phyloP scores from a whole-genome alignment of 2,888 invertebrate genomes.

The Arge pagana region DNA sequence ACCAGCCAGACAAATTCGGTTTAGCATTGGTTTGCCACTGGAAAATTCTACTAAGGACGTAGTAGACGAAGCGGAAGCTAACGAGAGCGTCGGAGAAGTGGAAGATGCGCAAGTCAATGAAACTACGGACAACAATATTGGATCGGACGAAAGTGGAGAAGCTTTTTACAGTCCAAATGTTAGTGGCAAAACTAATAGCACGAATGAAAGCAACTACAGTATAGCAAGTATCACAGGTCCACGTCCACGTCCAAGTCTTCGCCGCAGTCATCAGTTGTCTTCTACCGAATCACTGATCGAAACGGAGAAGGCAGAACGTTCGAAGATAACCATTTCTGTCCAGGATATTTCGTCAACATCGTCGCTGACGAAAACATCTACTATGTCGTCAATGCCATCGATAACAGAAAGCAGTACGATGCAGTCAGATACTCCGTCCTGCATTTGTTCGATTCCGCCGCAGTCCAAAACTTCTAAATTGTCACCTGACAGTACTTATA shows the following conservation, averaged over 20 bases:
- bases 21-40: constrained; percentile 39
- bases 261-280: constrained; percentile 34
- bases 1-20: constrained; percentile 48
- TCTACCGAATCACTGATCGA: constrained; percentile 27
- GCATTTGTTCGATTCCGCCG: too few relatives aligned
- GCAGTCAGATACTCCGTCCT: too few relatives aligned
- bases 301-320: constrained; percentile 1
- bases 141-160: constrained; percentile 29
- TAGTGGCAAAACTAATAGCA: constrained; percentile 36
- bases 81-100: constrained; percentile 12
- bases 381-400: background rate
- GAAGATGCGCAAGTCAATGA: background rate
- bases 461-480: too few relatives aligned
- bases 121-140: constrained; percentile 6
- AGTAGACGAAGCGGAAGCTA: constrained; percentile 8
- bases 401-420: too few relatives aligned
- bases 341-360: constrained; percentile 13
- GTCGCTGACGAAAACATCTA: background rate
- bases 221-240: constrained; percentile 36
- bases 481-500: constrained; percentile 38
- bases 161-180: constrained; percentile 35
- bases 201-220: constrained; percentile 32
- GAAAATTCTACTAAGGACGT: constrained; percentile 27
- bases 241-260: constrained; percentile 44
- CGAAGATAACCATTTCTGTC: constrained; percentile 8